Percentiles rank a stretch among this genome's conserved stretches.
Evolutionary conservation across 1,140 invertebrate genomes (phyloP).

Genomic region (Venustaconcha ellipsiformis): DNA sequence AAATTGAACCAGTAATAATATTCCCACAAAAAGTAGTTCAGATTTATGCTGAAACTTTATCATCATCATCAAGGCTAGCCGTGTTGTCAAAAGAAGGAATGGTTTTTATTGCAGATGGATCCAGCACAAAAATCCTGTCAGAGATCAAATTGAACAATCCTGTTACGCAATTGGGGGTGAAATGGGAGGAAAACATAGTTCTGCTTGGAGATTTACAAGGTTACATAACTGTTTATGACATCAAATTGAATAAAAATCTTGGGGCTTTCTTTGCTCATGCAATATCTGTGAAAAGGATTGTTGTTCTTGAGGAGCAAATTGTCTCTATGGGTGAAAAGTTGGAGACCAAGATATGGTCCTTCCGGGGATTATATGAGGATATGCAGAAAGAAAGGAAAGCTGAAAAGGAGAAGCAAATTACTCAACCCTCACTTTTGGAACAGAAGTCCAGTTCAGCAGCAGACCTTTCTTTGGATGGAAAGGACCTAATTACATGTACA

Average conservation of each 20-base stretch:
- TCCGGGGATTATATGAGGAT: constrained; percentile 11
- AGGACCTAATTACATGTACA: constrained; percentile 37
- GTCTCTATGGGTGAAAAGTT: constrained; percentile 27
- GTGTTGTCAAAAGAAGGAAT: too few species aligned
- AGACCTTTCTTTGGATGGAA: constrained; percentile 19
- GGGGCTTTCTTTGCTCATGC: constrained; percentile 34
- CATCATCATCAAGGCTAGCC: too few species aligned
- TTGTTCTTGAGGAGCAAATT: constrained; percentile 27
- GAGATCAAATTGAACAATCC: constrained; percentile 8
- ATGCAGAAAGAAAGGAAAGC: neutral
- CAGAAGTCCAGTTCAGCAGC: constrained; percentile 33
- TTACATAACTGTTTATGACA: constrained; percentile 37
- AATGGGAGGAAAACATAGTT: constrained; percentile 38
- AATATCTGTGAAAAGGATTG: constrained; percentile 17
- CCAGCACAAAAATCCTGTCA: neutral
- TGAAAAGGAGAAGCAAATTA: neutral
- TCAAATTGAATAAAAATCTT: constrained; percentile 11
- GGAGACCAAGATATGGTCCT: constrained; percentile 34
- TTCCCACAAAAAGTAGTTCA: too few species aligned
- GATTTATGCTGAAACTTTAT: too few species aligned
- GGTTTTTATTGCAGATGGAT: neutral
- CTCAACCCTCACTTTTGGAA: constrained; percentile 14
- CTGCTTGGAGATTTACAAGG: constrained; percentile 41
- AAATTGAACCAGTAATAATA: too few species aligned
- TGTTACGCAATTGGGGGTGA: constrained; percentile 20